Evolutionary conservation across 2,113 vertebrate genomes (phyloP).

Genomic region (Gadus chalcogrammus): DNA sequence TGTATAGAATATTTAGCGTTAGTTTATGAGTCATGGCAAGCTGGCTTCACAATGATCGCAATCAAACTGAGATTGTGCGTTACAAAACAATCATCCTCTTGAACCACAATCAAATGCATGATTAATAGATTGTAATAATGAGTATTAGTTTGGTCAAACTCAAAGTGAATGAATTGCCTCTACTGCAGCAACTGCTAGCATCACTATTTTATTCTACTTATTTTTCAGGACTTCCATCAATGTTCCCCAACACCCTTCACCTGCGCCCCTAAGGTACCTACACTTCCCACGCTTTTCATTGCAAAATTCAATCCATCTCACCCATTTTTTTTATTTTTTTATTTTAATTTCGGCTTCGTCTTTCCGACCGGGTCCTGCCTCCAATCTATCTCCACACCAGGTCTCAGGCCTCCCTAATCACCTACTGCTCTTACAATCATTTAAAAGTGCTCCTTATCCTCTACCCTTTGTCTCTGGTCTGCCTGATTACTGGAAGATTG

Average conservation of each 20-base stretch:
- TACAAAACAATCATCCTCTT: constrained; percentile 24
- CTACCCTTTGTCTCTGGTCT: constrained; percentile 48
- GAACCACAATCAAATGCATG: constrained; percentile 23
- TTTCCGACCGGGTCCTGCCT: constrained; percentile 14
- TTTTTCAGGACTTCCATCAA: neutral
- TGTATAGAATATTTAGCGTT: no score
- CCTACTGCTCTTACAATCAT: constrained; percentile 53
- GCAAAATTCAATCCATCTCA: constrained; percentile 14
- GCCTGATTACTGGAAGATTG: constrained; percentile 61
- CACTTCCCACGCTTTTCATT: neutral
- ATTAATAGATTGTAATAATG: no score
- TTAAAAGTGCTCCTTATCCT: constrained; percentile 55
- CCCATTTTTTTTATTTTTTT: constrained; percentile 42
- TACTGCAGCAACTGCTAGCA: no score
- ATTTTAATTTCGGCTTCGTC: constrained; percentile 10
- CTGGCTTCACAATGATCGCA: neutral
- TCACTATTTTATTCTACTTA: no score
- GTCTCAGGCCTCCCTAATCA: constrained; percentile 49
- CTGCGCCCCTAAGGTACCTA: neutral
- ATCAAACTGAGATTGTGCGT: neutral
- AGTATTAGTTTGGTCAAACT: constrained; percentile 18
- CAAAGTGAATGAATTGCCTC: constrained; percentile 8
- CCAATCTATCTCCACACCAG: constrained; percentile 44
- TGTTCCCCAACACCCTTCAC: neutral
- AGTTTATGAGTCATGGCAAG: constrained; percentile 10